Base-by-base conservation (phyloP, 1,140 invertebrate genomes). In the Copidosoma floridanum region DNA sequence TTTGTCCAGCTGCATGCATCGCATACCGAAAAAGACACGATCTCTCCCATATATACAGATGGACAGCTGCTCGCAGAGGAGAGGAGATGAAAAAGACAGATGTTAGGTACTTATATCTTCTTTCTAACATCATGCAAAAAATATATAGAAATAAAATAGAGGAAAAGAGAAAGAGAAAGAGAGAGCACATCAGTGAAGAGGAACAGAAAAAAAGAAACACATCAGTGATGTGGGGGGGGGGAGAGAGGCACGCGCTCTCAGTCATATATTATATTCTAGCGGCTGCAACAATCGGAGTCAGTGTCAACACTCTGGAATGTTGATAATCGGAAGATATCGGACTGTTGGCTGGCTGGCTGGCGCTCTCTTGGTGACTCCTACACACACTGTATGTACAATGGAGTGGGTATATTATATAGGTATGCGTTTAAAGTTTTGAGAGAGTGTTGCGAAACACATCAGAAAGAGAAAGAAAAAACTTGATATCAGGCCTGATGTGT, bases 241-340 rank as follows among this genome's bases (percentile, higher is more conserved):
- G 55, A 35, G 56, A 50, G 57, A 65, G 47, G 51, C 60, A 66
- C 38, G 57, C 57, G 57, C 57, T 32, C 29, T 32, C 29, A 8
- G 29, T 12, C 12, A 12, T 32, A 32, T 32, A 32, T 32, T 32
- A 32, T 12, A 32, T 32, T 21, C 4, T 20, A 5, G 44, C 46
- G 35, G 32, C 35, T 29, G 46, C 46, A 47, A 57, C 55, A 41
- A 50, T 48, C 44, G 35, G 55, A 57, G 44, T 52, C 57, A 72
- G 73, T 79, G 75, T 79, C 77, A 79, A 79, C 71, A 77, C 68
- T 77, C 61, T 68, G 76, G 74, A 78, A 78, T 79, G 74, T 73
- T 66, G 29, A 73, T 73, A 61, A 73, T 73, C 66, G 60, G 52
- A 65, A 70, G 65, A 70, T 68, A 68, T 68, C 38, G 51, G 46